These are phyloP conservation scores for Xyrichtys novacula DNA, from an alignment of 2,797 vertebrate species.

Conservation along the genomic window DNA sequence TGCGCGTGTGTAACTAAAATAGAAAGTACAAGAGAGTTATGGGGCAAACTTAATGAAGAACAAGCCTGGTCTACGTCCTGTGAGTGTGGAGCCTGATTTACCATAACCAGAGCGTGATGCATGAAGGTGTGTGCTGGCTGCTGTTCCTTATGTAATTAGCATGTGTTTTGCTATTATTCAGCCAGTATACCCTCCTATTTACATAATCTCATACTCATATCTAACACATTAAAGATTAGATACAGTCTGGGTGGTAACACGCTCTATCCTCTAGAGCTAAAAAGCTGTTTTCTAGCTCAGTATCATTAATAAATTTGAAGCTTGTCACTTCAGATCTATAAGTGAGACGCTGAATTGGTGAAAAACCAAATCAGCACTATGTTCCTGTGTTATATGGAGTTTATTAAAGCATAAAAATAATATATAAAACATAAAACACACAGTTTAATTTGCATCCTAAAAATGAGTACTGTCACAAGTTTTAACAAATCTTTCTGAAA, in stretches of 20 bases:
- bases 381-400: no score
- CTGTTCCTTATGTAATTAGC: conserved; percentile 47
- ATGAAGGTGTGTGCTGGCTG: conserved; percentile 40
- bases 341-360: conserved; percentile 6
- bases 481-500: no score
- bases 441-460: no score
- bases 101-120: conserved; percentile 59
- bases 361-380: background rate
- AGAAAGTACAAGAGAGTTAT: conserved; percentile 31
- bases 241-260: conserved; percentile 34
- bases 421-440: background rate
- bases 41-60: conserved; percentile 22
- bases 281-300: background rate
- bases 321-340: conserved; percentile 14
- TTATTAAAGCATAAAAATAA: background rate
- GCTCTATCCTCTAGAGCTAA: background rate
- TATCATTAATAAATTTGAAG: conserved; percentile 36
- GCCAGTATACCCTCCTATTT: conserved; percentile 18
- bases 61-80: conserved; percentile 12
- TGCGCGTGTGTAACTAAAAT: conserved; percentile 36
- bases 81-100: conserved; percentile 28
- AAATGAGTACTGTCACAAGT: no score
- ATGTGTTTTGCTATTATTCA: conserved; percentile 25
- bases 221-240: conserved; percentile 19
- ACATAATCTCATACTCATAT: conserved; percentile 33